Base-by-base conservation (phyloP, 2,113 vertebrate species). In the Fulica atra region DNA sequence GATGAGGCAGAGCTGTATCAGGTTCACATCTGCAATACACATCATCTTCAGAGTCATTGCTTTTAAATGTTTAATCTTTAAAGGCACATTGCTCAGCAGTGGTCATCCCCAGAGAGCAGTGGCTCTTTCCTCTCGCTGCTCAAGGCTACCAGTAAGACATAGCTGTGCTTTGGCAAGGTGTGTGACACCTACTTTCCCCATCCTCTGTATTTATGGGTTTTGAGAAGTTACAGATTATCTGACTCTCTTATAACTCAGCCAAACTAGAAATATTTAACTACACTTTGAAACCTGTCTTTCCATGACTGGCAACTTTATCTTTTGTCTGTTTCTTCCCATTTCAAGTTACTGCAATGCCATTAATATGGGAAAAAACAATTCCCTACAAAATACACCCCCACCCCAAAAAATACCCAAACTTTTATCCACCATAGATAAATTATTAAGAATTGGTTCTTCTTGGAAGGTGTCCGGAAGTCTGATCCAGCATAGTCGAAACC, bases 91-190 rank as follows among this genome's bases (percentile, higher is more conserved):
- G 36, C 40, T 79, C 3, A 4, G 46, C 51, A 86, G 29, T 2
- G 11, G 50, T 42, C 4, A 1, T 21, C 3, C 17, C 71, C 51
- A 23, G 11, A 38, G 51, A 38, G 66, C 0, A 0, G 11, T 36
- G n/a, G 9, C 10, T 64, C 36, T 60, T 26, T 38, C 16, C 11
- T 65, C 10, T 29, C 0, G 0, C 11, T 72, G 40, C 48, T 57
- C 28, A 48, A 33, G 26, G 40, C 11, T n/a, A 18, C 26, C 46
- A 44, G 35, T 50, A 44, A 51, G 53, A 54, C 20, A 5, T 14
- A 3, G 26, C 17, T 40, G 60, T 33, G 61, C 35, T 50, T 79
- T 72, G 59, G n/a, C 35, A 44, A 76, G 26, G 17, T 48, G 38
- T 60, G 29, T 7, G 6, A 48, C 46, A 61, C 54, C 21, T 83